phyloP scores from a whole-genome alignment of 2,797 vertebrate genomes.

The Danio albolineatus region DNA sequence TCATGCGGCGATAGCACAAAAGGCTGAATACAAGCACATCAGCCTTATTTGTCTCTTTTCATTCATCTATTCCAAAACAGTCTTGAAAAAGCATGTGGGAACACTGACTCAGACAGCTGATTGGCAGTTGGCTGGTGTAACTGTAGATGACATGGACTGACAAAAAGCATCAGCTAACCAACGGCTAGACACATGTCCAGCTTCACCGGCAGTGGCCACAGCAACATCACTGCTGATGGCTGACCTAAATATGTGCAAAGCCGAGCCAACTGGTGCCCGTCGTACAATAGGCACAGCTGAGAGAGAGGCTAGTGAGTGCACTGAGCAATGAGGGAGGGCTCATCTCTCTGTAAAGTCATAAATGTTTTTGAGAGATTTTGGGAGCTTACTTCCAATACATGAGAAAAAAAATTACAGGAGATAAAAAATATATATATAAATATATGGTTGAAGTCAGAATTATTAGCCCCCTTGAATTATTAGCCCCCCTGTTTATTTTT shows the following conservation, averaged over 20 bases:
- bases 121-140: constrained; percentile 39
- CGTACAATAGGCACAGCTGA: constrained; percentile 51
- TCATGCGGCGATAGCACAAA: constrained; percentile 3
- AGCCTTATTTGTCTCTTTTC: constrained; percentile 19
- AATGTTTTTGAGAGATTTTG: constrained; percentile 20
- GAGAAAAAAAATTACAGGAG: not conserved
- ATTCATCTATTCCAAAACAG: not conserved
- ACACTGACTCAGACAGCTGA: constrained; percentile 18
- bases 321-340: constrained; percentile 32
- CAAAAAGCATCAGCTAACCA: constrained; percentile 51
- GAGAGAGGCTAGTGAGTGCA: constrained; percentile 38
- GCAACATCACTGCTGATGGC: constrained; percentile 41
- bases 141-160: constrained; percentile 3
- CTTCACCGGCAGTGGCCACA: constrained; percentile 38
- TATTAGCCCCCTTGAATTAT: too few relatives aligned
- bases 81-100: constrained; percentile 24
- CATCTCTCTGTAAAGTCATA: not conserved
- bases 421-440: not conserved
- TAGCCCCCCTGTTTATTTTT: too few relatives aligned
- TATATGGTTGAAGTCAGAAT: too few relatives aligned
- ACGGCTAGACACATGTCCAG: constrained; percentile 47
- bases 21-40: not conserved
- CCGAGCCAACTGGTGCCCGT: constrained; percentile 48
- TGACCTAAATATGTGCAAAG: constrained; percentile 62
- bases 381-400: not conserved